Conservation (phyloP, 1,140 invertebrate genomes). For the Chionoecetes opilio region DNA sequence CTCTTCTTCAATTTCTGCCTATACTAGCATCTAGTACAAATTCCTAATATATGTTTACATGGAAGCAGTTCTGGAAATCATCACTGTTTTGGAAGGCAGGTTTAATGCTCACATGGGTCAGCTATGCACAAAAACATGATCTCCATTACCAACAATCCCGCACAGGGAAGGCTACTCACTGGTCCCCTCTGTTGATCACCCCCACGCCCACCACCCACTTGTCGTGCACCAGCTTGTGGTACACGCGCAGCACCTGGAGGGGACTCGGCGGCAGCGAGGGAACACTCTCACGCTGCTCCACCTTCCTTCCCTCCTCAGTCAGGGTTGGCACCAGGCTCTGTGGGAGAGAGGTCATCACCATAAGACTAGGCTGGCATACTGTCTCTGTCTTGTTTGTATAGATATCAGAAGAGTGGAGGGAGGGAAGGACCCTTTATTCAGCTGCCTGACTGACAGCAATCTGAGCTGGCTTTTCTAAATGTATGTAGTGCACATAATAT, state of each 20-base stretch:
- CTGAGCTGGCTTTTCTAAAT: too few species aligned
- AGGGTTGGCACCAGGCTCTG: slow-evolving; percentile 54
- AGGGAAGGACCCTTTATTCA: too few species aligned
- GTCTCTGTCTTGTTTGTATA: too few species aligned
- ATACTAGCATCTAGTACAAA: background rate
- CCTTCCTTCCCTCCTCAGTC: background rate
- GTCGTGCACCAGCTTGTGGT: slow-evolving; percentile 68
- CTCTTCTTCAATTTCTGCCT: too few species aligned
- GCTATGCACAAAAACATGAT: background rate
- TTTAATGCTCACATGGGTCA: too few species aligned
- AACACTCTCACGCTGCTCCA: background rate
- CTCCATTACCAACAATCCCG: background rate
- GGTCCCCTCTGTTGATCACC: slow-evolving; percentile 47
- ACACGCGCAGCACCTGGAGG: slow-evolving; percentile 40
- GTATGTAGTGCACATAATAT: too few species aligned
- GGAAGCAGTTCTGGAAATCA: too few species aligned
- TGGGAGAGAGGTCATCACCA: background rate
- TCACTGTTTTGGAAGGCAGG: too few species aligned
- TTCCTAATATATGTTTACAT: too few species aligned
- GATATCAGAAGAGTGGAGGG: too few species aligned
- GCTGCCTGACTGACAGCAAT: too few species aligned
- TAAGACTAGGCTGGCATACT: too few species aligned
- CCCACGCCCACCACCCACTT: slow-evolving; percentile 70
- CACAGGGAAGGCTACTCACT: background rate
- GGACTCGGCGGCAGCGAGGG: background rate